Conservation (phyloP, 2,888 invertebrate genomes). For the Auanema freiburgensis region DNA sequence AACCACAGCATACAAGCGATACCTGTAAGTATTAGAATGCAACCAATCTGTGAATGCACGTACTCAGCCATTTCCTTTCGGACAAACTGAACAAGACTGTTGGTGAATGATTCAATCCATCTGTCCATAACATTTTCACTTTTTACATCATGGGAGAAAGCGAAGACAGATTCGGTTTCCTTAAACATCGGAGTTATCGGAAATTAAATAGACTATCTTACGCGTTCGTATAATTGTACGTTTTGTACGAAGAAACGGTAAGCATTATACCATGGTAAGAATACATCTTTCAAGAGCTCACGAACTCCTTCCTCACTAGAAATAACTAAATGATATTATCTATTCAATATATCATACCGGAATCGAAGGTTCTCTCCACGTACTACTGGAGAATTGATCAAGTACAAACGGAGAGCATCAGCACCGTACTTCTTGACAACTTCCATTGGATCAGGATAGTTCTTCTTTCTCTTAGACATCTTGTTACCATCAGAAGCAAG, state of each 20-base stretch:
- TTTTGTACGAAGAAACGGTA: constrained; percentile 88
- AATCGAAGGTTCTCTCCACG: constrained; percentile 92
- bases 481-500: constrained; percentile 93
- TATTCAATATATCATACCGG: no score
- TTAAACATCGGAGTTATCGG: constrained; percentile 19
- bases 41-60: constrained; percentile 53
- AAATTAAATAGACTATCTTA: constrained; percentile 37
- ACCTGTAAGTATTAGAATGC: constrained; percentile 67
- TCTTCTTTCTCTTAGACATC: constrained; percentile 98
- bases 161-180: constrained; percentile 39
- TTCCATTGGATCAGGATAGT: constrained; percentile 94
- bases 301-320: constrained; percentile 90
- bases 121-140: constrained; percentile 85
- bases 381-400: constrained; percentile 97
- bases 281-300: constrained; percentile 93
- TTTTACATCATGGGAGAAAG: constrained; percentile 29
- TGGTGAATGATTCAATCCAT: constrained; percentile 95
- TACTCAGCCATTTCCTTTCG: constrained; percentile 81
- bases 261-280: constrained; percentile 85
- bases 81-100: constrained; percentile 85
- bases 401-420: constrained; percentile 90
- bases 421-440: constrained; percentile 87
- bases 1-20: constrained; percentile 91
- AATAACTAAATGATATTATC: background rate
- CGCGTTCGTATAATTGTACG: constrained; percentile 78